phyloP scores from a whole-genome alignment of 2,113 vertebrate genomes.

The Ahaetulla prasina region DNA sequence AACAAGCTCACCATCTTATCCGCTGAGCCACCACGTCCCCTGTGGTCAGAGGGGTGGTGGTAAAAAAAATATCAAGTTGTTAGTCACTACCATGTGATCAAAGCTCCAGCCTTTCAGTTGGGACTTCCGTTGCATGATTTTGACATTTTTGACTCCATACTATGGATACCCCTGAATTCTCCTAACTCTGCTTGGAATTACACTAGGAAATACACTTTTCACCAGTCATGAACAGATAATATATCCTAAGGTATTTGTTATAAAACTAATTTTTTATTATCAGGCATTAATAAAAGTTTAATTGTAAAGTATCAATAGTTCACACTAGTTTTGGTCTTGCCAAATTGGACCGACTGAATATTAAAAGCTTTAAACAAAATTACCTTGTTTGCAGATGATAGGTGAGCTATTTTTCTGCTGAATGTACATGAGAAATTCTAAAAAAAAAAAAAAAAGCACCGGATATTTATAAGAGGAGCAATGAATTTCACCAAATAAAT shows the following conservation, averaged over 20 bases:
- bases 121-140: neutral
- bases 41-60: rapidly evolving
- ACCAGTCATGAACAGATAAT: neutral
- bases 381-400: neutral
- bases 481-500: slow-evolving; percentile 38
- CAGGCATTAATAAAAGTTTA: neutral
- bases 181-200: neutral
- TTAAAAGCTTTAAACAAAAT: neutral
- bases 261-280: neutral
- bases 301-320: neutral
- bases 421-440: neutral
- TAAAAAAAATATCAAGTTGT: neutral
- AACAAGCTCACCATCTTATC: too few relatives aligned
- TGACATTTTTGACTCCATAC: neutral
- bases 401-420: neutral
- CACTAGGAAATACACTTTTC: neutral
- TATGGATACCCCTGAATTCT: neutral
- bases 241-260: neutral
- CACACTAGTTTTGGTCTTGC: neutral
- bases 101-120: neutral
- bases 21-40: too few relatives aligned
- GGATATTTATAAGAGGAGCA: neutral
- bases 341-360: neutral
- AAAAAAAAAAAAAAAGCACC: neutral
- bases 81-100: neutral